Evolutionary conservation across 2,888 invertebrate genomes (phyloP), one percentile per base, ranked within the genome.

Genomic region (Lepidochitona cinerea): DNA sequence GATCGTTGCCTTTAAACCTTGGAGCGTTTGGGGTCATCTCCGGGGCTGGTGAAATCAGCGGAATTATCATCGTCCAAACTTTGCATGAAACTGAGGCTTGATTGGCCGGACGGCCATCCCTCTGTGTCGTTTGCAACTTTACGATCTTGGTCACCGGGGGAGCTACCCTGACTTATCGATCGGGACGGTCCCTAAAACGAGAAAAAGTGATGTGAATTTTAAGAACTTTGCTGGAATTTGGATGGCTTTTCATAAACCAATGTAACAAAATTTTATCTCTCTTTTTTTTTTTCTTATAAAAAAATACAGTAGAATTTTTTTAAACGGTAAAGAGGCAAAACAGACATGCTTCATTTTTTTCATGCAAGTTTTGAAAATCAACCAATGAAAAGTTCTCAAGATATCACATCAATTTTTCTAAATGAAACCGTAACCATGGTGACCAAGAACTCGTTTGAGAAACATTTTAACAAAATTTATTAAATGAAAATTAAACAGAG

Each of bases 171-270:
- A 29, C 59, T 59, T 23, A 29, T 23, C 14, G 59, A 59, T 14
- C 59, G 59, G 29, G 59, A 59, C 4, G 32, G 59, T 23, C 59
- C 59, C 59, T 59, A 59, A 23, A 59, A 59, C 59, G 59, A 59
- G 59, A 59, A 23, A 59, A 59, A 59, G 59, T 59, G 59, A 59
- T 59, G 59, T 59, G 59, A 59, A 29, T 59, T 23, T 29, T 59
- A 26, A 59, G 9, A 59, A 59, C 29, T 49, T 41, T 9, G 49
- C 49, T 49, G 49, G 23, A 7, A n/a, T 49, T 49, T 49, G 41
- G 41, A 12, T 41, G 18, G 4, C 18, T n/a, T 49, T 49, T 49
- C 49, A 49, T 23, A n/a, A n/a, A n/a, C n/a, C n/a, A n/a, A n/a
- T n/a, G n/a, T n/a, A n/a, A n/a, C n/a, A n/a, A n/a, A n/a, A n/a